Evolutionary conservation across 1,140 invertebrate genomes (phyloP), one percentile per base, ranked within the genome.

Genomic region (Bombus sylvicola): DNA sequence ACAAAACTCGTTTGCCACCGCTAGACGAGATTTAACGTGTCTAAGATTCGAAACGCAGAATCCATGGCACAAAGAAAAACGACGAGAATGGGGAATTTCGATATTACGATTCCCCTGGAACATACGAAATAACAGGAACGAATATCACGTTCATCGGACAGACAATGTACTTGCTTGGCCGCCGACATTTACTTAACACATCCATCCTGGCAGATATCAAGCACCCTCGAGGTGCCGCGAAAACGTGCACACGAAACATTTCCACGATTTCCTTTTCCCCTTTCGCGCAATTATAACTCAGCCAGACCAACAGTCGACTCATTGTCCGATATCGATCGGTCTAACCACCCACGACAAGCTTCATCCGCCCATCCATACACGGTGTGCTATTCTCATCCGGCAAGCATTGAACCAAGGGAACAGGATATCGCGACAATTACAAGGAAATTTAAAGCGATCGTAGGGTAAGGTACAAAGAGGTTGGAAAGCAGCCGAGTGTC

Each of bases 371-470:
- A 41, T 22, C 3, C 73, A 43, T 34, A 34, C 18, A 28, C 59
- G 10, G 25, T 9, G 28, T 6, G 28, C 59, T 18, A 66, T 78
- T 66, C 64, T 64, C 75, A 41, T 62, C 37, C 34, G 57, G 31
- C 25, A 34, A 39, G 31, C 25, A 62, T 64, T 39, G 57, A 73
- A 22, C 22, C n/a, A 28, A 25, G 78, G 43, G 34, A 39, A 34
- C 47, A 37, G 53, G 53, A 71, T 74, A 47, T 62, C 37, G n/a
- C 57, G 71, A 74, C 73, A 82, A 82, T 82, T 74, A 82, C 74
- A 64, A 43, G 25, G 25, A 64, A 37, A 25, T 25, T 47, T 28
- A n/a, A 62, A 31, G 57, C 53, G 31, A 22, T 22, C 41, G 31
- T 22, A 18, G 9, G 25, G 25, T 22, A 57, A 66, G 34, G 74